Evolutionary conservation across 1,140 invertebrate genomes (phyloP).

Genomic region (Nasonia vitripennis): DNA sequence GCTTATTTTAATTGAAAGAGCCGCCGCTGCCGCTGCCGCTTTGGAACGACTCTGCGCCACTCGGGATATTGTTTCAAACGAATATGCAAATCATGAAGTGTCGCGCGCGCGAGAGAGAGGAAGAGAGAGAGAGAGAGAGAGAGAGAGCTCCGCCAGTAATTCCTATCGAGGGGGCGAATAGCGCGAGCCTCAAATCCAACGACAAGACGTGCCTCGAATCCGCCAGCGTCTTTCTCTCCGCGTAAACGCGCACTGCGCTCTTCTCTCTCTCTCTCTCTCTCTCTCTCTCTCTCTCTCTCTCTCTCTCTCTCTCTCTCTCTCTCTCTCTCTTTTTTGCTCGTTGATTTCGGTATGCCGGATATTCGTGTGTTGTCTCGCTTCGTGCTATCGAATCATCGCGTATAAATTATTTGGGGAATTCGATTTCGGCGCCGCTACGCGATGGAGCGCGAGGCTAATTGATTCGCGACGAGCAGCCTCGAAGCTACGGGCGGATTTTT

Average conservation of each 20-base stretch:
- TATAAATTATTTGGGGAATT: constrained; percentile 32
- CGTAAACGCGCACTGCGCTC: neutral
- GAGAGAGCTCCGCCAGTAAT: constrained; percentile 65
- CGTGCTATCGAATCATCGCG: constrained; percentile 6
- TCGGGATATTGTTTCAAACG: constrained; percentile 74
- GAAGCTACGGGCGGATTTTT: too few relatives aligned
- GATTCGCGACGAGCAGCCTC: neutral
- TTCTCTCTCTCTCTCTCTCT: neutral
- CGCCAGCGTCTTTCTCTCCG: constrained; percentile 11
- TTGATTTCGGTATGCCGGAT: constrained; percentile 4
- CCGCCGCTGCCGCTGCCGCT: constrained; percentile 43
- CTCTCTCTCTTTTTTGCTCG: neutral
- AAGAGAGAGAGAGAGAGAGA: constrained; percentile 19
- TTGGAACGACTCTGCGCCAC: constrained; percentile 54
- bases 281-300: neutral
- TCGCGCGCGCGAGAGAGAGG: constrained; percentile 51
- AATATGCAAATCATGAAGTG: constrained; percentile 74
- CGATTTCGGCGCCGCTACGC: neutral
- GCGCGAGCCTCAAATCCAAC: constrained; percentile 40
- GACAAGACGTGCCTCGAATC: constrained; percentile 68
- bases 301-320: neutral
- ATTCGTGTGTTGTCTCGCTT: neutral
- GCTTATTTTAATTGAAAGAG: constrained; percentile 76
- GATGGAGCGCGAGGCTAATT: neutral
- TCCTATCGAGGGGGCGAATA: constrained; percentile 63